phyloP scores from a whole-genome alignment of 2,797 vertebrate genomes.

The Scyliorhinus canicula region DNA sequence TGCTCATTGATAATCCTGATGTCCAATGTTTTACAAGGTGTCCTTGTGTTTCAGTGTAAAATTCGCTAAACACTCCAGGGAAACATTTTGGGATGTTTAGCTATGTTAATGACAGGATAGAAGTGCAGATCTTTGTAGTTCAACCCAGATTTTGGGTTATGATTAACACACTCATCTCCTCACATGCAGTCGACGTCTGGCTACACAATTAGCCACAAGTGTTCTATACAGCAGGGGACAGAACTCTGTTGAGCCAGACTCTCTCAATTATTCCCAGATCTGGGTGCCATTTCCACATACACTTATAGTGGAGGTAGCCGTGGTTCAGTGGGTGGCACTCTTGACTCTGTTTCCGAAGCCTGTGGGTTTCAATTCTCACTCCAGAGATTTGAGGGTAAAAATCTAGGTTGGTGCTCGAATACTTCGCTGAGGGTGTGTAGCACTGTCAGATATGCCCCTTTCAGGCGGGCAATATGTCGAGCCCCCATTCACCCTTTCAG shows the following conservation, averaged over 20 bases:
- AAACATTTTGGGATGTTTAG: neutral
- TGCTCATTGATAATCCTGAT: no score
- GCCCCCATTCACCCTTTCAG: neutral
- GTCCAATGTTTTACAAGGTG: neutral
- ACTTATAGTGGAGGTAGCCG: constrained; percentile 41
- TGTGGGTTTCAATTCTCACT: no score
- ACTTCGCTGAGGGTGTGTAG: neutral
- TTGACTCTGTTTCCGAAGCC: no score
- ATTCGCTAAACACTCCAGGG: neutral
- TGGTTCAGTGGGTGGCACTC: no score
- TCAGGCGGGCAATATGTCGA: neutral
- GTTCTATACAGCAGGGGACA: no score
- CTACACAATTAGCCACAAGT: neutral
- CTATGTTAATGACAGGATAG: neutral
- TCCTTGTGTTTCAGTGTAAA: neutral
- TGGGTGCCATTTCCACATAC: no score
- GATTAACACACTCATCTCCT: neutral
- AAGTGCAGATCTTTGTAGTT: neutral
- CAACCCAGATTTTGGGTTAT: neutral
- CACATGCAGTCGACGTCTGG: neutral
- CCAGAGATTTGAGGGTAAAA: neutral
- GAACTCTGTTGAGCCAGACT: no score
- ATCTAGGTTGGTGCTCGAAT: neutral
- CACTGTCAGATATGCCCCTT: neutral
- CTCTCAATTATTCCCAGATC: no score